These are phyloP conservation scores for Lepidurus apus DNA, from an alignment of 1,140 invertebrate genomes.

Conservation along the genomic window DNA sequence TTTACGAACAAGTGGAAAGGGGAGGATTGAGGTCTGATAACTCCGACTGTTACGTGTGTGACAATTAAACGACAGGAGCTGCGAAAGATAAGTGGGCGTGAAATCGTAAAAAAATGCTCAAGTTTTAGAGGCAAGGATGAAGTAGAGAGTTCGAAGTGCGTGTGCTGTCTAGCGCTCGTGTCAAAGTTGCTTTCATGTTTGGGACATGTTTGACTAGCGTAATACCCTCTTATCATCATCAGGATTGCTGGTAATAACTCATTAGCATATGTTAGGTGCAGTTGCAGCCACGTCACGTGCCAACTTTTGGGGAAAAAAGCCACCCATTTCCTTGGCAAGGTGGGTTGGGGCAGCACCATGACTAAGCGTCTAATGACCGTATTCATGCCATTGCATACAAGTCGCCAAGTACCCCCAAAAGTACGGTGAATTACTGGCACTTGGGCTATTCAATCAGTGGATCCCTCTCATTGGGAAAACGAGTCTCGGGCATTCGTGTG, in stretches of 20 bases:
- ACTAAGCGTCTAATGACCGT: background rate
- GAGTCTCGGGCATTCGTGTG: background rate
- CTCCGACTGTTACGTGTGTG: no score
- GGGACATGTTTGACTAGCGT: background rate
- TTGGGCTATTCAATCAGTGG: background rate
- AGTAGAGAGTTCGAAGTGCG: background rate
- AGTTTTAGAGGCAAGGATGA: background rate
- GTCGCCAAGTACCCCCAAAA: background rate
- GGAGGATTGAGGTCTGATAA: no score
- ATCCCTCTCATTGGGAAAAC: background rate
- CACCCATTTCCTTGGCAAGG: background rate
- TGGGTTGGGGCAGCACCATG: background rate
- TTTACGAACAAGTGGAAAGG: background rate
- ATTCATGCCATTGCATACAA: slow-evolving; percentile 6
- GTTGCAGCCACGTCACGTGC: slow-evolving; percentile 2
- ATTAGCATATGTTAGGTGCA: background rate
- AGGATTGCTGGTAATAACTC: background rate
- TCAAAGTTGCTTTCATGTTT: background rate
- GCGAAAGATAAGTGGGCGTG: no score
- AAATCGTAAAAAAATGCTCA: no score
- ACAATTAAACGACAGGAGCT: no score
- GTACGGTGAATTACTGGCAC: background rate
- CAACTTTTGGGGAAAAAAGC: background rate
- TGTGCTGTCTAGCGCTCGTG: background rate
- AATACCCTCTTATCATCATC: background rate